Evolutionary conservation across 2,888 invertebrate genomes (phyloP), one percentile per base, ranked within the genome.

Genomic region (Ophion obscuratus): DNA sequence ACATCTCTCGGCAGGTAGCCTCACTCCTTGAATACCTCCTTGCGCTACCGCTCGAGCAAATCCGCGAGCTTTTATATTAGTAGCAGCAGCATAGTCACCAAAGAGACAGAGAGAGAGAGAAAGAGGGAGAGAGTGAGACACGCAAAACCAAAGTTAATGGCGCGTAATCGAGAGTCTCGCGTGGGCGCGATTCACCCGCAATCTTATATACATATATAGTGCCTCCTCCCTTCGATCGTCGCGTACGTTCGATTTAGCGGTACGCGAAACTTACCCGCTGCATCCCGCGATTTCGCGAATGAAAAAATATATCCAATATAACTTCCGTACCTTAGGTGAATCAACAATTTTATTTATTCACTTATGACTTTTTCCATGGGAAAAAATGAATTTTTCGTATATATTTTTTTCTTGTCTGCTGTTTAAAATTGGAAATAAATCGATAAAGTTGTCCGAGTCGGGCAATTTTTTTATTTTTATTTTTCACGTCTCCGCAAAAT

Each of bases 1-100:
- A 90, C 90, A 88, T 87, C 83, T 81, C 87, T 80, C 87, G 88
- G 89, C 90, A 89, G 90, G 90, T 89, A 90, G 88, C 88, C 88
- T 86, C 89, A 87, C 83, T 84, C 88, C 79, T 76, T 70, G 85
- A 85, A 83, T 83, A 77, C 79, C 83, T 80, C 40, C 71, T 68
- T 74, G 74, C 67, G 85, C 85, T 85, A 85, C 85, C 76, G 85
- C 70, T 61, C 62, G 71, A 70, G 68, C 75, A 74, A 78, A 77
- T 78, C 83, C 59, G 3, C 47, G 67, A 81, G 81, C 74, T 67
- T 77, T 73, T 81, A 44, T 44, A 81, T 81, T 59, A 81, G 66
- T 62, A 61, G 70, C 68, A 75, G 67, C 81, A 59, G 75, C 81
- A 44, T 44, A 66, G 71, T 64, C 77, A 78, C 74, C 62, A 31